A percentile compares a stretch with the other conserved stretches of the same genome.
Evolutionary conservation across 2,797 vertebrate species (phyloP).

Genomic region (Vultur gryphus): DNA sequence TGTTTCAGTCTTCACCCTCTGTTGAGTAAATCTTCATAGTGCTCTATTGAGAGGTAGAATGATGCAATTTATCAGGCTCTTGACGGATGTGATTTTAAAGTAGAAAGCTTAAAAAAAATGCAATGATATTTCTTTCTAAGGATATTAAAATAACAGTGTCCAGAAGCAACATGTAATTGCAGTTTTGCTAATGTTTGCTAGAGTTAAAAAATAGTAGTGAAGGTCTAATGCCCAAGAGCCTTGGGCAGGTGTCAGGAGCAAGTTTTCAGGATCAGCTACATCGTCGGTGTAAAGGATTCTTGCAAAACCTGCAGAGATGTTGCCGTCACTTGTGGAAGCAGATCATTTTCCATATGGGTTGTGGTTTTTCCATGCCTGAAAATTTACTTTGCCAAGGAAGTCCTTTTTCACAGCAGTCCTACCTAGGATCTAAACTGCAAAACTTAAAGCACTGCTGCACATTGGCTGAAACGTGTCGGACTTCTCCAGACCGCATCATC

Average conservation of each 20-base stretch:
- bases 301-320: not conserved
- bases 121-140: not conserved
- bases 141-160: not conserved
- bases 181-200: not conserved
- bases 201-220: not conserved
- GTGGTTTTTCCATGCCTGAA: not conserved
- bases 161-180: not conserved
- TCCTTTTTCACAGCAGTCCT: not conserved
- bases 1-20: not conserved
- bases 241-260: not conserved
- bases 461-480: not conserved
- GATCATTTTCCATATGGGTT: not conserved
- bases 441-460: not conserved
- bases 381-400: not conserved
- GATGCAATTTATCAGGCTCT: not conserved
- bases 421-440: not conserved
- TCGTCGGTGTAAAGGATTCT: not conserved
- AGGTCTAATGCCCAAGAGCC: not conserved
- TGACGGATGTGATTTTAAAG: not conserved
- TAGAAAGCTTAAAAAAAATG: not conserved
- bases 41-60: not conserved
- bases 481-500: not conserved
- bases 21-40: not conserved
- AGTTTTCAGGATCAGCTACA: fast-evolving
- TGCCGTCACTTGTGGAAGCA: not conserved